A percentile compares a stretch with the other conserved stretches of the same genome.
These are phyloP conservation scores for Gadus chalcogrammus DNA, from an alignment of 2,113 vertebrate genomes.

Conservation along the genomic window DNA sequence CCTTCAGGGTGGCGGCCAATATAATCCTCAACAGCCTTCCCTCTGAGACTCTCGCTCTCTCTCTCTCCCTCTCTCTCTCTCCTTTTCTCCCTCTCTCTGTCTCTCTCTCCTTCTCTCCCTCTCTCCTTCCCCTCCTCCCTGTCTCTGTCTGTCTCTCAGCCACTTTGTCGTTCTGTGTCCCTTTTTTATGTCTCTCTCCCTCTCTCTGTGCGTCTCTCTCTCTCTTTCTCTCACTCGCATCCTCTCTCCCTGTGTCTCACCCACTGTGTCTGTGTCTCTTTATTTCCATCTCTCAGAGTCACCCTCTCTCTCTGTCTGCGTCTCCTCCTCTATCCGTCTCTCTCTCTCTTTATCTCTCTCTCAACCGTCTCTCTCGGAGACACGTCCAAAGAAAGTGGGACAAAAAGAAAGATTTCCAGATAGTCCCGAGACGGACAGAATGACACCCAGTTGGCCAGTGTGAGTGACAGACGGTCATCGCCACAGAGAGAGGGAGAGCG, in stretches of 20 bases:
- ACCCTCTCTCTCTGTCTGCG: neutral
- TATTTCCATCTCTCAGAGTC: conserved; percentile 6
- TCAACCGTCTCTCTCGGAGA: too few species aligned
- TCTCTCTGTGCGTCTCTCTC: neutral
- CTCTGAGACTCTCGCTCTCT: conserved; percentile 11
- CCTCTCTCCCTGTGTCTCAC: conserved; percentile 17
- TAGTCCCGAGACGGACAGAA: conserved; percentile 31
- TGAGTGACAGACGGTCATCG: conserved; percentile 3
- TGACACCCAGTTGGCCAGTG: conserved; percentile 12
- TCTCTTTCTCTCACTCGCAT: neutral
- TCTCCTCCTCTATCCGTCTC: neutral
- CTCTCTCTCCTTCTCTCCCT: neutral
- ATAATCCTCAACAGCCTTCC: too few species aligned
- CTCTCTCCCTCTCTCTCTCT: neutral
- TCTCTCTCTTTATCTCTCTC: neutral
- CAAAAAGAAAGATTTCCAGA: neutral
- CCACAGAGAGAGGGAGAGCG: conserved; percentile 1
- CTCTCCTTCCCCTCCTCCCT: neutral
- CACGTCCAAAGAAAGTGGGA: neutral
- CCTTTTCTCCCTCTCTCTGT: neutral
- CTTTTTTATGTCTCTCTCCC: neutral
- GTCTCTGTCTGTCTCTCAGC: neutral
- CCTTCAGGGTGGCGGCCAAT: too few species aligned
- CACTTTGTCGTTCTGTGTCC: too few species aligned
- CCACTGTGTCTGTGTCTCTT: conserved; percentile 10